Evolutionary conservation across 2,797 vertebrate species (phyloP), one percentile per base, ranked within the genome.

Genomic region (Protonibea diacanthus): DNA sequence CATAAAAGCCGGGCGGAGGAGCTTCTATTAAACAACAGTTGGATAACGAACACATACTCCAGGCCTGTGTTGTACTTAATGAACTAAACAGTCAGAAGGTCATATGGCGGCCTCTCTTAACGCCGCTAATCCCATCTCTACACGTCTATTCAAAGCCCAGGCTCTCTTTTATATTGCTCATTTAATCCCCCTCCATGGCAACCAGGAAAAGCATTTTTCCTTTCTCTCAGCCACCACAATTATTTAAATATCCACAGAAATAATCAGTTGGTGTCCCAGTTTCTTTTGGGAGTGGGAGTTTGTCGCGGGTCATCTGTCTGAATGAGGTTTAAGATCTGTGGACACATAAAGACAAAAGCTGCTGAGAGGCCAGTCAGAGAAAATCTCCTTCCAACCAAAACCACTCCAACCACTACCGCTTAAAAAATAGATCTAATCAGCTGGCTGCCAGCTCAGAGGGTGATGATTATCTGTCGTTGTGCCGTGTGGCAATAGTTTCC

Each of bases 151-250:
- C 88, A 87, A 70, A 81, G 74, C 74, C 78, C 20, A 21, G 70
- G 25, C 85, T 83, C 81, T 65, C 82, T 86, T 87, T 83, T 93
- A 76, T 88, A 72, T 88, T 88, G 80, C 86, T 87, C 70, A 71
- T 87, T 91, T 92, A 92, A 91, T 89, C 81, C 84, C 84, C 56
- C 82, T 86, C 90, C 88, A 86, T 91, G 85, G 89, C 86, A 90
- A 92, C 91, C 72, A 77, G 72, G 65, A 76, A 67, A 78, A 86
- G 76, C 74, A 73, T 81, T 89, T 90, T 85, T 76, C 44, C 52
- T 81, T 78, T 88, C 55, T 82, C 40, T 64, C 44, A 11, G 69
- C 74, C 33, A 4, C 51, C 55, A 51, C 78, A 47, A 65, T 78
- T 79, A 87, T 85, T 91, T 83, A 80, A 83, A 82, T 82, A 74